Evolutionary conservation across 2,888 invertebrate species (phyloP), one percentile per base, ranked within the genome.

Genomic region (Eilema caniola): DNA sequence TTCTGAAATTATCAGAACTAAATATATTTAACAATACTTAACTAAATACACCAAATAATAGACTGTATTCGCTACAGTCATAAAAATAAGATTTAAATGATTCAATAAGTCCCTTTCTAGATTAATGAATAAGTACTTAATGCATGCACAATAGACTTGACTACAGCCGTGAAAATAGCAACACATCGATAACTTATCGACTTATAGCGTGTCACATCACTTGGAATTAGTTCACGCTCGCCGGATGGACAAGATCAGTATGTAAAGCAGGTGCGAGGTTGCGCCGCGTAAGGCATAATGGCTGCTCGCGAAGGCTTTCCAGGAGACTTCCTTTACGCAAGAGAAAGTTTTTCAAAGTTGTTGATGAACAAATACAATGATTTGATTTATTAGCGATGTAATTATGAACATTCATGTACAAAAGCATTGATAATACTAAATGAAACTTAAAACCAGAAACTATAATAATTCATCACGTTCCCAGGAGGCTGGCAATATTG

Each of bases 261-360:
- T 93, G 93, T 93, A 92, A 94, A 95, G 85, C 88, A 93, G 91
- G 92, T 91, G 90, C 90, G 87, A 89, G 85, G 85, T 80, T 81
- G 78, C 68, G 70, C 89, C 89, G 80, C 85, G 88, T 90, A 91
- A 87, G 93, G 92, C 84, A 79, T 92, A 92, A 93, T 91, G 88
- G 87, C 80, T 79, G 82, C 81, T 84, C 74, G n/a, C n/a, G 81
- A 80, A 87, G 85, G 85, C 88, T 88, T 86, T 83, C 84, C 86
- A 88, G 86, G 86, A 86, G 85, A 85, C 87, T 90, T 89, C 89
- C 88, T 88, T 83, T 83, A 83, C 81, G 71, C 75, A 72, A 88
- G 91, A 90, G 93, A 94, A 93, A 93, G 92, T 88, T 82, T 87
- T 88, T 83, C 63, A 66, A 71, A 65, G 66, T 75, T 79, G 66